Percentiles rank a stretch among this genome's conserved stretches.
Conservation (phyloP, 2,888 invertebrate genomes). For the Erpobdella octoculata region DNA sequence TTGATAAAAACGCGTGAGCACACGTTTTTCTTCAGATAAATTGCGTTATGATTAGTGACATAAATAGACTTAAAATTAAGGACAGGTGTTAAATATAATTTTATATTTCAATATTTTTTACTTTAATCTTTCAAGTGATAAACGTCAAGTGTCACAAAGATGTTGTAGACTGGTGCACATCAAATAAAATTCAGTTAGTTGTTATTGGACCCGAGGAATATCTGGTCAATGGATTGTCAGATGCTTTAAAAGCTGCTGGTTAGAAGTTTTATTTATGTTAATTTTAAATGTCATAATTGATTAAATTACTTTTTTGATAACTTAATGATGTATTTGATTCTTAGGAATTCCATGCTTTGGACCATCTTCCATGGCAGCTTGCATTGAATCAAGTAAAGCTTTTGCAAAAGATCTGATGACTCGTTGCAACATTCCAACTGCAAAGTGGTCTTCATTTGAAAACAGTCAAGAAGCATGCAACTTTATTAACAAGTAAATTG, state of each 20-base stretch:
- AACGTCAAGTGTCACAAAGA: constrained; percentile 52
- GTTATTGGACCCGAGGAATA: constrained; percentile 91
- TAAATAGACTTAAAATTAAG: too few species aligned
- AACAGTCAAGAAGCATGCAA: constrained; percentile 67
- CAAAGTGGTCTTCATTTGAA: constrained; percentile 72
- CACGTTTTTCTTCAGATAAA: too few species aligned
- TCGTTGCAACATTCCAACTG: constrained; percentile 79
- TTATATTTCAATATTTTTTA: too few species aligned
- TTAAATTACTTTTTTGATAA: too few species aligned
- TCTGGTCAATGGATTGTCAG: constrained; percentile 72
- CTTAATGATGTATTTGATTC: constrained; percentile 14
- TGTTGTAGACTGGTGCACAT: constrained; percentile 52
- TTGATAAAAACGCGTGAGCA: too few species aligned
- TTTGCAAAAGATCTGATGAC: constrained; percentile 92
- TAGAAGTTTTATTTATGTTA: background rate
- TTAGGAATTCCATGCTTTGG: constrained; percentile 75
- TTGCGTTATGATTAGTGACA: too few species aligned
- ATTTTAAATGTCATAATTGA: background rate
- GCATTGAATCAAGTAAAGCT: constrained; percentile 81
- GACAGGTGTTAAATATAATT: too few species aligned
- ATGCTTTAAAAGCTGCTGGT: constrained; percentile 59
- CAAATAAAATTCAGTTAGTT: constrained; percentile 63
- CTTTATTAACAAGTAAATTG: constrained; percentile 58
- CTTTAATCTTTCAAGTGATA: constrained; percentile 54
- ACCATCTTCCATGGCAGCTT: constrained; percentile 71